Evolutionary conservation across 2,797 vertebrate species (phyloP).

Genomic region (Leuciscus waleckii): DNA sequence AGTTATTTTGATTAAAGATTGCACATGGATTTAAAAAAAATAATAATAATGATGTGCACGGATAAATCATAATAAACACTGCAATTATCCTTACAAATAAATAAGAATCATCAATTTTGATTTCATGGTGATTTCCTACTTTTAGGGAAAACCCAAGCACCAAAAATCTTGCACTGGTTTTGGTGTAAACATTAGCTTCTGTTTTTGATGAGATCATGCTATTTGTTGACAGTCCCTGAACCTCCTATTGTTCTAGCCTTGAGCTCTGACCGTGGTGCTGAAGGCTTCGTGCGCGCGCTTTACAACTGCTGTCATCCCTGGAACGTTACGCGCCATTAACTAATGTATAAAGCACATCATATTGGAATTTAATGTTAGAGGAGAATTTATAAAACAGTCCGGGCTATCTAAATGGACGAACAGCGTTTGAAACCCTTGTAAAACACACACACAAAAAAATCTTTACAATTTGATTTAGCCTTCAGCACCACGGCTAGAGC

Average conservation of each 20-base stretch:
- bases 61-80: neutral
- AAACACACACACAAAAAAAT: too few relatives aligned
- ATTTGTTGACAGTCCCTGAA: constrained; percentile 68
- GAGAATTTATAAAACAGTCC: neutral
- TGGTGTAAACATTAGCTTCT: neutral
- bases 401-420: neutral
- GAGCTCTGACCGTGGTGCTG: constrained; percentile 85
- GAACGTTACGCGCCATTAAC: too few relatives aligned
- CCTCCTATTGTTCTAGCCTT: constrained; percentile 79
- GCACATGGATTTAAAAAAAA: neutral
- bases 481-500: too few relatives aligned
- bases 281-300: constrained; percentile 60
- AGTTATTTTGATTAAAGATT: neutral
- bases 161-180: too few relatives aligned
- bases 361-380: neutral
- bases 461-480: too few relatives aligned
- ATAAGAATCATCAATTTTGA: neutral
- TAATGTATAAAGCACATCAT: neutral
- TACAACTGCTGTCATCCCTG: constrained; percentile 34
- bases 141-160: too few relatives aligned
- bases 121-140: too few relatives aligned
- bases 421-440: neutral
- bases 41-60: neutral
- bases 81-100: neutral
- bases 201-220: neutral